Evolutionary conservation across 2,113 vertebrate species (phyloP), one percentile per base, ranked within the genome.

Genomic region (Sterna hirundo): DNA sequence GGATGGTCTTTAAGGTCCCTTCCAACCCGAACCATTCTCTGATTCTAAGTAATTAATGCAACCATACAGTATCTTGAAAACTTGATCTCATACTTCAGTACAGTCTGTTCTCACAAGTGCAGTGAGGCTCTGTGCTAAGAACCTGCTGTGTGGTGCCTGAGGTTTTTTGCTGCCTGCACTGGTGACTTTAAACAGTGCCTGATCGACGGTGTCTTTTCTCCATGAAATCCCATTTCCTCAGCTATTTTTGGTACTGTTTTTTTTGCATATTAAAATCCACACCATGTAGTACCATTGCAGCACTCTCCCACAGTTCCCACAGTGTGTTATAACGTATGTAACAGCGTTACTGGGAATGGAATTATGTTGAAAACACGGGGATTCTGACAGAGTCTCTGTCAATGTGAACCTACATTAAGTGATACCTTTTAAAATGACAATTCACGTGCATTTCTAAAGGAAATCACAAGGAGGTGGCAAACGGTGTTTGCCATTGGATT

Each of bases 161-260:
- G 17, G 9, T 47, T 71, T 71, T 55, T 40, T 82, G 40, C 60
- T 55, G 6, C 42, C 65, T 30, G 44, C 51, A n/a, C 14, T 55
- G 9, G 32, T 29, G 42, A 20, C 65, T 91, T 91, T 22, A 47
- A 52, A 13, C 15, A 13, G 5, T 54, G 21, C n/a, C 47, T 64
- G n/a, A 27, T 0, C 42, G 74, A 34, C 0, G 0, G 4, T 61
- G 46, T 65, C 62, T 90, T 83, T 88, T 72, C 68, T 61, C 52
- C 13, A 3, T 30, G 38, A 85, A 91, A 71, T 85, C 29, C 49
- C 29, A 7, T 75, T 68, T 82, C 61, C 26, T 71, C 1, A 0
- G 11, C 9, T 81, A 32, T 42, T 75, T 82, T 66, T 64, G 54
- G 17, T 84, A 29, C 27, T 76, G 42, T 89, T 62, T 75, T 89